A percentile compares a stretch with the other conserved stretches of the same genome.
These are phyloP conservation scores for Rhorus exstirpatorius DNA, from an alignment of 2,888 invertebrate genomes.

Conservation along the genomic window DNA sequence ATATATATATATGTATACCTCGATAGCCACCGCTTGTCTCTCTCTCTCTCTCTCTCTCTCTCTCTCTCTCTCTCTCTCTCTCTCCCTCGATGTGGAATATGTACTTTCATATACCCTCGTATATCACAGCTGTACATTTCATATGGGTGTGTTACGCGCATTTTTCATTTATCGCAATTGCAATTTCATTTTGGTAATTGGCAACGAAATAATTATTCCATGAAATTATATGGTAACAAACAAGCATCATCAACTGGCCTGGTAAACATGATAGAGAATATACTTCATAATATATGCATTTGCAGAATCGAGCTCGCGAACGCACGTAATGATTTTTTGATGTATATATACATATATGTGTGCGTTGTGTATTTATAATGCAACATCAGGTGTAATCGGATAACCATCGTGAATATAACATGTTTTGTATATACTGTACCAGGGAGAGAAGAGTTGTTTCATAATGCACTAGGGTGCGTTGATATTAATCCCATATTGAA, in stretches of 20 bases:
- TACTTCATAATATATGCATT: no score
- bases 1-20: not conserved
- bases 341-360: not conserved
- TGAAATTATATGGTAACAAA: conserved; percentile 45
- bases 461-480: not conserved
- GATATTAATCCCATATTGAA: not conserved
- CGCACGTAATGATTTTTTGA: not conserved
- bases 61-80: no score
- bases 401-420: conserved; percentile 2
- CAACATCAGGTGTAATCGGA: not conserved
- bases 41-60: no score
- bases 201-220: conserved; percentile 42
- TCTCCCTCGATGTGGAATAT: not conserved
- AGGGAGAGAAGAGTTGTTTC: not conserved
- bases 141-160: not conserved
- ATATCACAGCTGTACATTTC: not conserved
- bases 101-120: not conserved
- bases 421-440: not conserved
- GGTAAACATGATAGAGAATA: not conserved
- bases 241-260: not conserved
- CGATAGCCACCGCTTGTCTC: no score
- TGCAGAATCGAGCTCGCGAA: not conserved
- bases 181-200: conserved; percentile 49
- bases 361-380: not conserved
- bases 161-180: conserved; percentile 18